These are phyloP conservation scores for Bothrops jararaca DNA, from an alignment of 2,113 vertebrate species.

Conservation along the genomic window DNA sequence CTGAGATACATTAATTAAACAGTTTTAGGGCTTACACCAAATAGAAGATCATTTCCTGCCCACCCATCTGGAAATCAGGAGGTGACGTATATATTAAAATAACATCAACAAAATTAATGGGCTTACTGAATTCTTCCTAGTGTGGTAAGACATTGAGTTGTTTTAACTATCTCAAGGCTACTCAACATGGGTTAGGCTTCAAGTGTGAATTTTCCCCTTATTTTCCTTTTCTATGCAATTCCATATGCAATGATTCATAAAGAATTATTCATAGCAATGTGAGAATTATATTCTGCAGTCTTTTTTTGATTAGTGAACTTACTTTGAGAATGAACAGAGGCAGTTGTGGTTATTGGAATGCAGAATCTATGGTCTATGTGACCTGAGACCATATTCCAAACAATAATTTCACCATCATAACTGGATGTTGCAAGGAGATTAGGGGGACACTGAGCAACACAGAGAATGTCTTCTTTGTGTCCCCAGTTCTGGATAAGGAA, in stretches of 20 bases:
- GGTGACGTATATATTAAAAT: neutral
- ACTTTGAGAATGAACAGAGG: conserved; percentile 47
- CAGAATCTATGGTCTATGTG: conserved; percentile 61
- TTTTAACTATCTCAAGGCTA: neutral
- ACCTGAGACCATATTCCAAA: conserved; percentile 75
- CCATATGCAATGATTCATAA: neutral
- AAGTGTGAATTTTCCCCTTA: neutral
- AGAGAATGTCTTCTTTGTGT: conserved; percentile 72
- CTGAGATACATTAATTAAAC: neutral
- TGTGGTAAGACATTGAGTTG: neutral
- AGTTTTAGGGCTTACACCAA: neutral
- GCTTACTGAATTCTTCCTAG: neutral
- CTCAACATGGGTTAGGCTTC: neutral
- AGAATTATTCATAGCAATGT: neutral
- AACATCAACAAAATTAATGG: neutral
- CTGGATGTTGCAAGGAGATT: conserved; percentile 71
- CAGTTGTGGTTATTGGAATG: conserved; percentile 19
- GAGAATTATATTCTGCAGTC: neutral
- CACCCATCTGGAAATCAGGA: conserved; percentile 2
- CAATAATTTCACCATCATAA: conserved; percentile 71
- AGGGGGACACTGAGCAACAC: conserved; percentile 71
- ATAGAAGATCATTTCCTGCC: neutral
- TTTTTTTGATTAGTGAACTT: conserved; percentile 12
- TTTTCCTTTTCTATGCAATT: neutral
- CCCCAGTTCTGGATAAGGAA: conserved; percentile 50